Percentiles rank a stretch among this genome's conserved stretches.
Conservation (phyloP, 2,888 invertebrate species). For the Trilocha varians region DNA sequence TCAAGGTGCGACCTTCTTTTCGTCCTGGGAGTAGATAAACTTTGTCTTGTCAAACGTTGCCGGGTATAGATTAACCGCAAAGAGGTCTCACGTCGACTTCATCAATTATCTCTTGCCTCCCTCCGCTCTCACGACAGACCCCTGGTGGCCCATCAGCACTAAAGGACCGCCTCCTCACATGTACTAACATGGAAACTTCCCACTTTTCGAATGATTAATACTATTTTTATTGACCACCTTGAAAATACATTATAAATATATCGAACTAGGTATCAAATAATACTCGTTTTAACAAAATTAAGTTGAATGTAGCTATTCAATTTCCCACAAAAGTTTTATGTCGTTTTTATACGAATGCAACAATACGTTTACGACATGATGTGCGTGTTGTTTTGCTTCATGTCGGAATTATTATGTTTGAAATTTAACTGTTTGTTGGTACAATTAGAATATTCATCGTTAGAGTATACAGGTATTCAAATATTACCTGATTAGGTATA, state of each 20-base stretch:
- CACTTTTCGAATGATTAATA: not conserved
- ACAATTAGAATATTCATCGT: not conserved
- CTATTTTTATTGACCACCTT: not conserved
- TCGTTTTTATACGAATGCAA: slow-evolving; percentile 28
- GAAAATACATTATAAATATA: not conserved
- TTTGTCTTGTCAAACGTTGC: slow-evolving; percentile 39
- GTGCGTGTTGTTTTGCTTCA: slow-evolving; percentile 51
- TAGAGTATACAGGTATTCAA: too few relatives aligned
- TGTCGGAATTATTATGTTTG: slow-evolving; percentile 30
- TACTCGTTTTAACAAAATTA: slow-evolving; percentile 42
- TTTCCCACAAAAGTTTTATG: slow-evolving; percentile 35
- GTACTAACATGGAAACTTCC: not conserved
- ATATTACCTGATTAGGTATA: too few relatives aligned
- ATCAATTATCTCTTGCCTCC: slow-evolving; percentile 48
- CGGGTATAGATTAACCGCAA: slow-evolving; percentile 40
- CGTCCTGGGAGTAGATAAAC: slow-evolving; percentile 35
- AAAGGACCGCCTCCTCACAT: not conserved
- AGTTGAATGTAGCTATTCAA: slow-evolving; percentile 52
- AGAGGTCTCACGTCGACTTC: slow-evolving; percentile 47
- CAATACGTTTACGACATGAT: slow-evolving; percentile 37
- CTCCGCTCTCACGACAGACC: slow-evolving; percentile 5
- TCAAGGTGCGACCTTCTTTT: slow-evolving; percentile 11
- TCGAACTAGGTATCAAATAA: too few relatives aligned
- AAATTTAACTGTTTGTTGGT: slow-evolving; percentile 5
- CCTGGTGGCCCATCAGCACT: not conserved